phyloP scores from a whole-genome alignment of 2,888 invertebrate species.

The Onchidella celtica region DNA sequence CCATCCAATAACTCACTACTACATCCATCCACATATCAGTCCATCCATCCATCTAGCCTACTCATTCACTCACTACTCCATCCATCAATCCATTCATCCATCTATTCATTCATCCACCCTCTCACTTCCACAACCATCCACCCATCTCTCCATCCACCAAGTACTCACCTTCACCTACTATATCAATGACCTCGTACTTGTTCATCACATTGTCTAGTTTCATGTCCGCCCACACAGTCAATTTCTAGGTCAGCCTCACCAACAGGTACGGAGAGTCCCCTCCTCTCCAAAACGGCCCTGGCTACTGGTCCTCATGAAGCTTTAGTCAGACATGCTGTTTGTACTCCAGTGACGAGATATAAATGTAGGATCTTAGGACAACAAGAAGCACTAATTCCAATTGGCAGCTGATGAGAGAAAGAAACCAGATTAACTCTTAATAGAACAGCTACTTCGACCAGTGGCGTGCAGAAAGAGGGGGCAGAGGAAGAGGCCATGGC shows the following conservation, averaged over 20 bases:
- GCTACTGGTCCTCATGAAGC: too few relatives aligned
- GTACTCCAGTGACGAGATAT: too few relatives aligned
- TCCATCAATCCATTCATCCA: not conserved
- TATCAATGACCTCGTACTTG: conserved; percentile 79
- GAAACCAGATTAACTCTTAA: too few relatives aligned
- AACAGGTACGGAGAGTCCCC: not conserved
- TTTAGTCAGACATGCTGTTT: too few relatives aligned
- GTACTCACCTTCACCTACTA: conserved; percentile 79
- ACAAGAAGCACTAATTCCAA: too few relatives aligned
- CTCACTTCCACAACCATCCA: not conserved
- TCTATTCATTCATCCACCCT: not conserved
- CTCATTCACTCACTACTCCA: not conserved
- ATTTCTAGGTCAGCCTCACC: not conserved
- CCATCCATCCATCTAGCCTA: not conserved
- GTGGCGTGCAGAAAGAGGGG: too few relatives aligned
- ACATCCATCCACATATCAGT: not conserved
- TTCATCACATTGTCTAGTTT: conserved; percentile 76
- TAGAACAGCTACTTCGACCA: too few relatives aligned
- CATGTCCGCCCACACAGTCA: conserved; percentile 42
- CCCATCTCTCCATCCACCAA: not conserved
- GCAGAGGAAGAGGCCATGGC: too few relatives aligned
- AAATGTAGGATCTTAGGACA: too few relatives aligned
- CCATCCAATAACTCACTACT: not conserved
- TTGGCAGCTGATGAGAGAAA: too few relatives aligned
- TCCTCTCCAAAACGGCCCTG: not conserved